Base-by-base conservation (phyloP, 2,797 vertebrate species). In the Masticophis lateralis region DNA sequence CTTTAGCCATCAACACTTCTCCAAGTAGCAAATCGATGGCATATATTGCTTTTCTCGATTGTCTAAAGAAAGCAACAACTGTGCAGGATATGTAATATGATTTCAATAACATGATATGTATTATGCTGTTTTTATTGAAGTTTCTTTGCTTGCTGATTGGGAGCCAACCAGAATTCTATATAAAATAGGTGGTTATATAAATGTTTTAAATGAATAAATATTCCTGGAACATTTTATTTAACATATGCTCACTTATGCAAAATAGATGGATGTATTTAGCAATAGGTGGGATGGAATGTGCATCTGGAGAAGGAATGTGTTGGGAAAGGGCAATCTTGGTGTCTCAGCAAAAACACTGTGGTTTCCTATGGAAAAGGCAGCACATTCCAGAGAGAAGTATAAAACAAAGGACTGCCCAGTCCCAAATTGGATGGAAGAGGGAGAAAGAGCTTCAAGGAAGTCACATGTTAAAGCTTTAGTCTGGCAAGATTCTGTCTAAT, bases 1-100 rank as follows among this genome's bases (percentile, higher is more conserved):
- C 37, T 3, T 89, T 57, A 91, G 91, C 37, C 86, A 95, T 90
- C 22, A 89, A 60, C 94, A 79, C 25, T 94, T 87, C 47, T 92
- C 47, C 94, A 95, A 37, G 25, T 69, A 92, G 87, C 18, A 92
- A 28, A 88, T 0, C 12, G 86, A 90, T 89, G 63, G n/a, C 20
- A 86, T 92, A 53, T 25, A n/a, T 89, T 27, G 25, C 69, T 86
- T 53, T 2, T 9, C 3, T 0, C 0, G 20, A 10, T 3, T 53
- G n/a, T 56, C 60, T 83, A 47, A 1, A 53, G 51, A 43, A 89
- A 43, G 59, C 3, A 79, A 56, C n/a, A 43, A 22, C 56, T 47
- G 18, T 5, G 22, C 87, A 55, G 9, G 20, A 57, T 2, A n/a
- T 27, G 47, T 86, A 1, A 94, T 94, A 83, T 90, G 7, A 28